Evolutionary conservation across 2,797 vertebrate genomes (phyloP), one percentile per base, ranked within the genome.

Genomic region (Alca torda): DNA sequence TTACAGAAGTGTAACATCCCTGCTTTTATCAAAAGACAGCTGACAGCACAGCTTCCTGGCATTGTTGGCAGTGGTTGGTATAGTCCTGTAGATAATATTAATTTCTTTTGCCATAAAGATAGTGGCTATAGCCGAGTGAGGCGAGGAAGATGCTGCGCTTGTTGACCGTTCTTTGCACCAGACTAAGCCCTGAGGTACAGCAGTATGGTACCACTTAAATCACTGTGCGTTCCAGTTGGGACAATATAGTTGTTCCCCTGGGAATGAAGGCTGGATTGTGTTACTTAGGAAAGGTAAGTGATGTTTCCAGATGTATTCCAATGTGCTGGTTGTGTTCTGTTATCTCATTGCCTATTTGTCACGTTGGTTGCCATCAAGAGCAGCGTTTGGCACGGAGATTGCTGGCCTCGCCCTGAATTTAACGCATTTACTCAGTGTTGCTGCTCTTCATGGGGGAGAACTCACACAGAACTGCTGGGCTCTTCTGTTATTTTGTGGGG

Each of bases 341-440:
- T 80, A 18, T 17, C 5, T 70, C 63, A 17, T 63, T 67, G 39
- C 30, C 56, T 41, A 0, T 67, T 63, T 74, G 16, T 80, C 60
- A 48, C 4, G 35, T 35, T 16, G 19, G 7, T 69, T 93, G 68
- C 23, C 20, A 10, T 41, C 17, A 73, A 4, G 35, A 67, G 13
- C 64, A 83, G 21, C 21, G 19, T 84, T 65, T 84, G 54, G 20
- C 30, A 79, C 26, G 35, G 54, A 6, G 64, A 16, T 7, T 63
- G 48, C 35, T 88, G 37, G 8, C 25, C 23, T 64, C 7, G 6
- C n/a, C 53, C 57, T 59, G 57, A 65, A 33, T 82, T 86, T 68
- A n/a, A 15, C 4, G 39, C 4, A 2, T 75, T 60, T 78, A 37
- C 31, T 56, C 43, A 1, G 0, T 5, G 9, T 37, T 73, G 59